A percentile compares a stretch with the other conserved stretches of the same genome.
phyloP scores from a whole-genome alignment of 1,140 invertebrate species.

The Drepana arcuata region DNA sequence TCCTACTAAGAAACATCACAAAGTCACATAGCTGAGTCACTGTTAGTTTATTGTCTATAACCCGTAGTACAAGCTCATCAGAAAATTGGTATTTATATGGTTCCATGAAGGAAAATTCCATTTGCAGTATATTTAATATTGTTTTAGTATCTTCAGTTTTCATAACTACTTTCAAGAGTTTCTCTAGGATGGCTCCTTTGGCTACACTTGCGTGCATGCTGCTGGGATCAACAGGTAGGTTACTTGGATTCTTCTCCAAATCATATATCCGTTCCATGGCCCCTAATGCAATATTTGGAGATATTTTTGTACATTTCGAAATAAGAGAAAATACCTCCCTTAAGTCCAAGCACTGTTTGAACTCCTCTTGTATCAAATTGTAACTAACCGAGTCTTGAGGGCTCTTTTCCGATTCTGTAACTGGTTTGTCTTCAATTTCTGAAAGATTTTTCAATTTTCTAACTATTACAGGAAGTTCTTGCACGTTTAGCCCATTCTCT shows the following conservation, averaged over 20 bases:
- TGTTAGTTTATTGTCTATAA: constrained; percentile 74
- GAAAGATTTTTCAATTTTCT: constrained; percentile 67
- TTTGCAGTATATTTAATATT: constrained; percentile 56
- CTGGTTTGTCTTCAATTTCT: constrained; percentile 23
- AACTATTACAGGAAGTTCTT: constrained; percentile 80
- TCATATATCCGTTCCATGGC: constrained; percentile 64
- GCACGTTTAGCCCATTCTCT: constrained; percentile 78
- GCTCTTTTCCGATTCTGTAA: constrained; percentile 13
- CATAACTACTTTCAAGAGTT: constrained; percentile 57
- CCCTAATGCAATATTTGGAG: constrained; percentile 63
- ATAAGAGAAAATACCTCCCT: constrained; percentile 60
- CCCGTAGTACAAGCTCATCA: constrained; percentile 75
- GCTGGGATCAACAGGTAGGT: constrained; percentile 20
- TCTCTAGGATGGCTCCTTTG: constrained; percentile 59
- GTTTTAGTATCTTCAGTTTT: constrained; percentile 62
- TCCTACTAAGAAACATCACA: constrained; percentile 58
- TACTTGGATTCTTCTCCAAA: constrained; percentile 43
- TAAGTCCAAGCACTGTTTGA: constrained; percentile 52
- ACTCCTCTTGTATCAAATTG: constrained; percentile 60
- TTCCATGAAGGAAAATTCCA: constrained; percentile 55
- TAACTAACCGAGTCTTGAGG: constrained; percentile 40
- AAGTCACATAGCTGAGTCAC: constrained; percentile 77
- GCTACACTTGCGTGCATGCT: constrained; percentile 51
- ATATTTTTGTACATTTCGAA: constrained; percentile 64
- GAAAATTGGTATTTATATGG: constrained; percentile 72